Conservation (phyloP, 2,797 vertebrate species). For the Gymnothorax javanicus region DNA sequence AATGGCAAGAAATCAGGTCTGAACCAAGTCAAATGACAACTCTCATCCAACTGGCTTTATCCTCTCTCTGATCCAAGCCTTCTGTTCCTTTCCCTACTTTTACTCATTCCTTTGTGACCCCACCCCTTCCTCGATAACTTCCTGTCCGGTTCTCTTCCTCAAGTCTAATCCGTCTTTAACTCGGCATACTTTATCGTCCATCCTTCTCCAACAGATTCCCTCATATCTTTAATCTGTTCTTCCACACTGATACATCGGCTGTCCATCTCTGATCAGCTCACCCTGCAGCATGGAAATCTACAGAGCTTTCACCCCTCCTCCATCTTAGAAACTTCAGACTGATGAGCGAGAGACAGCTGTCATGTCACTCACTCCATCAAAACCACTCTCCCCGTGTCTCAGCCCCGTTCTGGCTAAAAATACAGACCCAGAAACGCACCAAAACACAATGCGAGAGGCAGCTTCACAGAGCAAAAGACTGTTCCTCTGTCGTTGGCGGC, state of each 20-base stretch:
- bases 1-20: not conserved
- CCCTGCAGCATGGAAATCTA: not conserved
- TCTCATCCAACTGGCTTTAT: not conserved
- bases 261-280: not conserved
- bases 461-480: not conserved
- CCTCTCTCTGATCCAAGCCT: not conserved
- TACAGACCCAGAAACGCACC: not conserved
- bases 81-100: not conserved
- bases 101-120: not conserved
- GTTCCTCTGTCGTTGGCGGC: not conserved
- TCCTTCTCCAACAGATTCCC: not conserved
- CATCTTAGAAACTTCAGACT: not conserved
- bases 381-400: not conserved
- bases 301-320: not conserved
- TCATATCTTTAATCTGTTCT: not conserved
- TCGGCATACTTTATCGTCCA: not conserved
- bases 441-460: not conserved
- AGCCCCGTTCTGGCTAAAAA: not conserved
- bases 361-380: not conserved
- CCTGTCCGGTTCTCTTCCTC: not conserved
- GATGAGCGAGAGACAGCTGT: not conserved
- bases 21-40: not conserved
- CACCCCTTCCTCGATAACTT: not conserved
- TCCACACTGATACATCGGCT: not conserved
- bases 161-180: not conserved